Percentiles rank a stretch among this genome's conserved stretches.
phyloP scores from a whole-genome alignment of 2,113 vertebrate genomes.

The Cyprinodon brontotheroides region DNA sequence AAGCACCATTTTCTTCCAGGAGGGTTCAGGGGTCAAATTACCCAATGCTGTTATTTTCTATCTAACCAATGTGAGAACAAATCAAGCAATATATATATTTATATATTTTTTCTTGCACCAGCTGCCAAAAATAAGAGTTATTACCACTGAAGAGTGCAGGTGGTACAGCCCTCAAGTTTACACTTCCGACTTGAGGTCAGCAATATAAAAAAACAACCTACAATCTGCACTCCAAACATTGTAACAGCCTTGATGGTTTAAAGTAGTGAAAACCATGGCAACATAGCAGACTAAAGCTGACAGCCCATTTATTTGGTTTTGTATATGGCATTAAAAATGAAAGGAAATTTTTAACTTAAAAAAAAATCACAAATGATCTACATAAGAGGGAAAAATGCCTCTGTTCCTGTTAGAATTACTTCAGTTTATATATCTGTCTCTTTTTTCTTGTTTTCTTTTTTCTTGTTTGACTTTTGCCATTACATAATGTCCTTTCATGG shows the following conservation, averaged over 20 bases:
- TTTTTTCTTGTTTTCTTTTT: neutral
- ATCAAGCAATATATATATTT: conserved; percentile 9
- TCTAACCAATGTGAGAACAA: conserved; percentile 21
- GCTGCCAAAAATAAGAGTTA: neutral
- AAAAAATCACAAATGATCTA: conserved; percentile 8
- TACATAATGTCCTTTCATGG: too few species aligned
- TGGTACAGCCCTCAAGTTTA: conserved; percentile 6
- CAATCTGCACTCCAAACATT: neutral
- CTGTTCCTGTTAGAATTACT: too few species aligned
- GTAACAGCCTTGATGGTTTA: conserved; percentile 21
- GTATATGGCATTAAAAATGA: conserved; percentile 5
- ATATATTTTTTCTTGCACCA: conserved; percentile 6
- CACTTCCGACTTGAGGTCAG: conserved; percentile 20
- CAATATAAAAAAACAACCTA: neutral
- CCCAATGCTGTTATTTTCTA: conserved; percentile 6
- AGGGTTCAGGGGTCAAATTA: conserved; percentile 49
- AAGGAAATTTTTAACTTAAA: too few species aligned
- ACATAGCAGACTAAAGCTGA: conserved; percentile 11
- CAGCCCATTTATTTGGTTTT: conserved; percentile 10
- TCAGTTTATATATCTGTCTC: neutral
- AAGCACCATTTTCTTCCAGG: conserved; percentile 34
- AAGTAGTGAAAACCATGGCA: conserved; percentile 12
- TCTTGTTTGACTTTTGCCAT: too few species aligned
- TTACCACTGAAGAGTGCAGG: conserved; percentile 2
- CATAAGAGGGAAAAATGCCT: too few species aligned